A percentile compares a stretch with the other conserved stretches of the same genome.
These are phyloP conservation scores for Sturnira hondurensis DNA, from an alignment of 2,113 vertebrate species.

Conservation along the genomic window DNA sequence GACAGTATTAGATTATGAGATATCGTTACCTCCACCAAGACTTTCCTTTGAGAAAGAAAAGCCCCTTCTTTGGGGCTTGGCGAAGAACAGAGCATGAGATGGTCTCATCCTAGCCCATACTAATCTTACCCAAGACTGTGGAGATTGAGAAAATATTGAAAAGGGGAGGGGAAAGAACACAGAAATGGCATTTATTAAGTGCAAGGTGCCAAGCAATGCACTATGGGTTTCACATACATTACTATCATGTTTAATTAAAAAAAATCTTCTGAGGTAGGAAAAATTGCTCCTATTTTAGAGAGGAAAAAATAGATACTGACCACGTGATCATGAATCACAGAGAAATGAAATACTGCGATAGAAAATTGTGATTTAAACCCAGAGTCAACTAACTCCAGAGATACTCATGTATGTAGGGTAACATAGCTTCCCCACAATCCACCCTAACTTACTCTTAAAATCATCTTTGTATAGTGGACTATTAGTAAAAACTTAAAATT, in stretches of 20 bases:
- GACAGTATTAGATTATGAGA: neutral
- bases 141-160: neutral
- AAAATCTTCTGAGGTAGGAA: neutral
- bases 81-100: neutral
- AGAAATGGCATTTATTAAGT: neutral
- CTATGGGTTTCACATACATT: neutral
- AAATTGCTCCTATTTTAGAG: neutral
- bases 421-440: neutral
- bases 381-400: neutral
- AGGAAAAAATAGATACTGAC: neutral
- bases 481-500: neutral
- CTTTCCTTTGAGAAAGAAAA: neutral
- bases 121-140: neutral
- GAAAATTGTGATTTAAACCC: neutral
- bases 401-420: neutral
- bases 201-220: neutral
- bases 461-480: neutral
- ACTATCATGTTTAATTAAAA: neutral
- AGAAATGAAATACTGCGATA: neutral
- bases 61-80: neutral
- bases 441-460: neutral
- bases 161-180: neutral
- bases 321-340: neutral
- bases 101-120: neutral
- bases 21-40: neutral